Evolutionary conservation across 92 coral and sea anemone species (phyloP), one percentile per base, ranked within the genome.

Genomic region (Heteractis magnifica): DNA sequence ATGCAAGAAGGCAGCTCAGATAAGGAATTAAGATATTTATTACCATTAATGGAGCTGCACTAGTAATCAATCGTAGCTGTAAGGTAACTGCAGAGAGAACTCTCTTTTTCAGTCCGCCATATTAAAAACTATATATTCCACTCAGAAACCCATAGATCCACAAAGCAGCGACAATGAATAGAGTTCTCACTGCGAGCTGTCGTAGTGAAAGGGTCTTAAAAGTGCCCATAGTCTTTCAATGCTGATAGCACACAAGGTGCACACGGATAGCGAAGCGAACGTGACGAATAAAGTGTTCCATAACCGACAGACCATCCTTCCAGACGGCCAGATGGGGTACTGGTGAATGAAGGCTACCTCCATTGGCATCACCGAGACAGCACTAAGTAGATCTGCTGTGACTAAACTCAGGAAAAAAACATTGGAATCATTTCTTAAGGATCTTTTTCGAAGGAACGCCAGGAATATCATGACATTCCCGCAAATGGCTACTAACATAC

Each of bases 281-380:
- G 81, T 48, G 48, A 79, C 91, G 76, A 88, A 84, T 55, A 84
- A 10, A 16, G 91, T 83, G 88, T 79, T 88, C 91, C 88, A 88
- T 1, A 84, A 48, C 52, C 81, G 72, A n/a, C 87, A 83, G 4
- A 77, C 26, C 10, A 48, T 15, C 2, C n/a, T 64, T 7, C 88
- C 81, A 23, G 84, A 41, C 14, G 88, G 91, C 91, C 91, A 88
- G 6, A 8, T 6, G 3, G 88, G 84, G 23, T 73, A 77, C 26
- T 65, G 26, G 19, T 76, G 26, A 56, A 88, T 78, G 11, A 70
- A 59, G 18, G 52, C 77, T 53, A 74, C 50, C 53, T 88, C 88
- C 14, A 84, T 51, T 8, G 91, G 91, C 88, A 88, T 83, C 10
- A 88, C 91, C 26, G 81, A 26, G 49, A 88, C 48, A 3, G 91